Evolutionary conservation across 2,113 vertebrate genomes (phyloP).

Genomic region (Tyrannus savana): DNA sequence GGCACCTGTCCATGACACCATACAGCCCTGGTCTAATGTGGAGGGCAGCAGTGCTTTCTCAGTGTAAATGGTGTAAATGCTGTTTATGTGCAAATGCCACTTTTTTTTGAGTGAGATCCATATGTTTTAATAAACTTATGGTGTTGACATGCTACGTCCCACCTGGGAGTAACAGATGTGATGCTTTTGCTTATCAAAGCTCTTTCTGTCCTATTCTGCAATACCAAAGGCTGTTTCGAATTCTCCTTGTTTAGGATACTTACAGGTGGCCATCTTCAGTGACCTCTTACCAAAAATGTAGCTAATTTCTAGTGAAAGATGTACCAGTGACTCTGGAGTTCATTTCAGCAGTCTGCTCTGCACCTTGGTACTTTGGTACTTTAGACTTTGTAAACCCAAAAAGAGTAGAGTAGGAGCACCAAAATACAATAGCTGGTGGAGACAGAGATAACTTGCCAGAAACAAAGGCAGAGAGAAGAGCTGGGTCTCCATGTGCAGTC

Average conservation of each 20-base stretch:
- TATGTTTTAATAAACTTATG: background rate
- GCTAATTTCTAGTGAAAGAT: background rate
- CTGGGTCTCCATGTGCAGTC: background rate
- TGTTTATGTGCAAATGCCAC: background rate
- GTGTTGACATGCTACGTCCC: background rate
- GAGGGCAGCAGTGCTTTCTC: background rate
- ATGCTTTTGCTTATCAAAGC: background rate
- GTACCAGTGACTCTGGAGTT: background rate
- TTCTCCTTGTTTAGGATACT: background rate
- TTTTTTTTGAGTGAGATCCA: background rate
- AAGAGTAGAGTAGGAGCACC: background rate
- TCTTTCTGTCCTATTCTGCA: background rate
- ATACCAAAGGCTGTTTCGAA: background rate
- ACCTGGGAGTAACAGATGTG: background rate
- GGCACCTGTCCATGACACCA: background rate
- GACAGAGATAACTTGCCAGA: background rate
- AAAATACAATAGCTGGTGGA: background rate
- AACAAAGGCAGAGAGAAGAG: background rate
- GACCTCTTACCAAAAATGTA: background rate
- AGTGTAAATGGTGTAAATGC: background rate
- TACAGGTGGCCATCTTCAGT: background rate
- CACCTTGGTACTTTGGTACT: background rate
- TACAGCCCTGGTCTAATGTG: background rate
- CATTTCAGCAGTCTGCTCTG: background rate
- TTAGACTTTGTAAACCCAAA: background rate